Percentiles rank a stretch among this genome's conserved stretches.
These are phyloP conservation scores for Drosophila serrata DNA, from an alignment of 1,140 invertebrate species.

Conservation along the genomic window DNA sequence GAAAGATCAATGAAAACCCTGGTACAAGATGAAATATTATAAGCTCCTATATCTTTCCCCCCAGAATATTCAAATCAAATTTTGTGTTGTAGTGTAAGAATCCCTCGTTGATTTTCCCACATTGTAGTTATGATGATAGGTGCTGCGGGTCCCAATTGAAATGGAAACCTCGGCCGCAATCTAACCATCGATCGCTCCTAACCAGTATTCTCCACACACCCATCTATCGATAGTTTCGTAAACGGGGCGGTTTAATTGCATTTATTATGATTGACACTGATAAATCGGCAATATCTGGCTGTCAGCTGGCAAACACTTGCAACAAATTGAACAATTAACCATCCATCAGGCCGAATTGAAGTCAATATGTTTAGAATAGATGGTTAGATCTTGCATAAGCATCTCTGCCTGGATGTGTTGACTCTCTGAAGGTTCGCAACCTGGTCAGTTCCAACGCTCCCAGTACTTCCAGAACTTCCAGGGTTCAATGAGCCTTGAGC, in stretches of 20 bases:
- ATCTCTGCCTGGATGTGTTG: conserved; percentile 21
- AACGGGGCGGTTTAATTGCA: conserved; percentile 69
- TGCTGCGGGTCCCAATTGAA: conserved; percentile 65
- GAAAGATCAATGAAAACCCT: too few species aligned
- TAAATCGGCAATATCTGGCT: conserved; percentile 54
- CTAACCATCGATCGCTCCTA: conserved; percentile 32
- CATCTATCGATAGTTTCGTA: conserved; percentile 54
- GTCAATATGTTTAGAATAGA: conserved; percentile 54
- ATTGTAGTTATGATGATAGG: conserved; percentile 52
- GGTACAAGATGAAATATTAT: background rate
- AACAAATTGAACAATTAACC: conserved; percentile 75
- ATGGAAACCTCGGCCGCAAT: conserved; percentile 65
- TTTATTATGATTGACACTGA: conserved; percentile 81
- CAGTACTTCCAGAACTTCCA: background rate
- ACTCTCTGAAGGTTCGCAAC: conserved; percentile 18
- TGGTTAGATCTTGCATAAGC: conserved; percentile 47
- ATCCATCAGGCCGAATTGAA: conserved; percentile 75
- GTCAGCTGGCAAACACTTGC: conserved; percentile 49
- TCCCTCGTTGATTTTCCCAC: conserved; percentile 38
- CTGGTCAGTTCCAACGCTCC: conserved; percentile 7
- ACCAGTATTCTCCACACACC: background rate
- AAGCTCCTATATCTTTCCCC: background rate
- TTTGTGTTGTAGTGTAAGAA: conserved; percentile 24
- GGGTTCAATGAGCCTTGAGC: conserved; percentile 56
- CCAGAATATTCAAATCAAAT: background rate